Percentiles rank a stretch among this genome's conserved stretches.
phyloP scores from a whole-genome alignment of 1,140 invertebrate genomes.

The Thalassaphorura encarpata region DNA sequence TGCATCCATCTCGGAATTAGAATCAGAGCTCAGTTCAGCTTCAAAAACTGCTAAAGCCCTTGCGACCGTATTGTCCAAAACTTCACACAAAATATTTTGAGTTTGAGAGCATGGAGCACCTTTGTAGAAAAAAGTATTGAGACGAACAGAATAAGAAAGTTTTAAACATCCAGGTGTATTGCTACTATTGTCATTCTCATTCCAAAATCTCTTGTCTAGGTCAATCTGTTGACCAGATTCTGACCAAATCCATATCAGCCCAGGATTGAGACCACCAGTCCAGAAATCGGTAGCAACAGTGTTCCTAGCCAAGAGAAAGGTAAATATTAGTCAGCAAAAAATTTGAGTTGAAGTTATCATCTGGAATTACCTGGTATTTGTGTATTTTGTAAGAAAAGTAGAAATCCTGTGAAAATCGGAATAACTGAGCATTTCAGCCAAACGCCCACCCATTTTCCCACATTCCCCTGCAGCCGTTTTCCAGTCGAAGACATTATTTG shows the following conservation, averaged over 20 bases:
- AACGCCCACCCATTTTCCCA: constrained; percentile 17
- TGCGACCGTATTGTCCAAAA: constrained; percentile 28
- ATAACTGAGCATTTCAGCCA: constrained; percentile 27
- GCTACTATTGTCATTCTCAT: constrained; percentile 32
- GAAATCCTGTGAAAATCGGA: constrained; percentile 25
- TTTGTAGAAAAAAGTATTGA: constrained; percentile 29
- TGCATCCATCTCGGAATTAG: too few species aligned
- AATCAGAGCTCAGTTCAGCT: constrained; percentile 15
- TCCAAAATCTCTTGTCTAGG: constrained; percentile 30
- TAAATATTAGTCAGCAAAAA: not conserved
- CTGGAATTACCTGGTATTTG: constrained; percentile 6
- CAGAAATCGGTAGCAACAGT: constrained; percentile 26
- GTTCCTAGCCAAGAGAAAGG: constrained; percentile 10
- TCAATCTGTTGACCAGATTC: constrained; percentile 31
- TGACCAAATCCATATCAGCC: constrained; percentile 32
- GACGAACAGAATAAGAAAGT: constrained; percentile 23
- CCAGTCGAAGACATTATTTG: constrained; percentile 21
- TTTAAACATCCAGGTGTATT: constrained; percentile 30
- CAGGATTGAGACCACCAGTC: constrained; percentile 31
- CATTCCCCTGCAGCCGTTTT: constrained; percentile 24
- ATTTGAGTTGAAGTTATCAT: not conserved
- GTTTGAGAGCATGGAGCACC: constrained; percentile 24
- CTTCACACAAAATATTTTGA: constrained; percentile 28
- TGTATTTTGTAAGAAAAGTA: constrained; percentile 21
- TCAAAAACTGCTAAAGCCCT: constrained; percentile 26